Base-by-base conservation (phyloP, 2,888 invertebrate genomes). In the Bellardia bayeri region DNA sequence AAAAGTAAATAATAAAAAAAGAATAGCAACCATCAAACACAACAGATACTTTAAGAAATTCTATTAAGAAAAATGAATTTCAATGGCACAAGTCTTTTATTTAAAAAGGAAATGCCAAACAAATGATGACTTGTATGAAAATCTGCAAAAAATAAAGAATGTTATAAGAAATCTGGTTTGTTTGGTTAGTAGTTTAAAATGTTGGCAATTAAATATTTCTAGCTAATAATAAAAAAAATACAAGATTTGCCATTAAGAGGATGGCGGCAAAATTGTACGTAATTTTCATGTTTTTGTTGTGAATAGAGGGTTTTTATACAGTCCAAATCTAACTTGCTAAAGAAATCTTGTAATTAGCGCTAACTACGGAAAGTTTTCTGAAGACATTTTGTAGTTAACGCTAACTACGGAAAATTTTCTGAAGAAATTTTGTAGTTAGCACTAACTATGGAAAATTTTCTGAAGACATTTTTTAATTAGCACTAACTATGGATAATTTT, bases 1-100 rank as follows among this genome's bases (percentile, higher is more conserved):
- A 16, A 80, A 79, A 37, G 37, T 37, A 37, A 37, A 37, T 37
- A 4, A 64, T n/a, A 64, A 23, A 11, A 16, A 40, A n/a, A 64
- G 9, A 51, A 40, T 40, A 9, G n/a, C 49, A 71, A 37, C 37
- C 37, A 37, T 37, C 5, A 4, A 37, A 37, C 37, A 37, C 6
- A 3, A 37, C 6, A 37, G 13, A 69, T 16, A 69, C 49, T 23
- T 9, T 40, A 40, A 72, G 74, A 85, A 75, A 80, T 85, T 85
- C 85, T 85, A 56, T 69, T 63, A 49, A 75, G 63, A 64, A 71
- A 85, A 85, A 75, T 63, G 61, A 81, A 75, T 75, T 81, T 75
- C 80, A 75, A 85, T 81, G 79, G 45, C 40, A 82, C 66, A 61
- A 61, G 40, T 66, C 5, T 9, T 37, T 37, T 33, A 14, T 54